Evolutionary conservation across 1,140 invertebrate species (phyloP).

Genomic region (Parasteatoda tepidariorum): DNA sequence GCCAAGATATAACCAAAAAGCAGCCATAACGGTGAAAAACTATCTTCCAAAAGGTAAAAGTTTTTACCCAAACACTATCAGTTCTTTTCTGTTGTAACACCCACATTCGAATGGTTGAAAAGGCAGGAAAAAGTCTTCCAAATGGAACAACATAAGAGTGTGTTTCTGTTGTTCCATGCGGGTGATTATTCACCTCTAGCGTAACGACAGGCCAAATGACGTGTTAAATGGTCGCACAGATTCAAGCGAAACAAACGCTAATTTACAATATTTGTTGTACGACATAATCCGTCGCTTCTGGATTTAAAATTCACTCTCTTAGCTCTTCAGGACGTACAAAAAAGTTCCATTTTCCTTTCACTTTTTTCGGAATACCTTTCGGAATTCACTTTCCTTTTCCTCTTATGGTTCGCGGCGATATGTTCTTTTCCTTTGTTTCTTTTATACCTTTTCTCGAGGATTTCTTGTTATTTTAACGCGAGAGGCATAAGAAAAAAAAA

Average conservation of each 20-base stretch:
- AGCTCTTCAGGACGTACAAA: neutral
- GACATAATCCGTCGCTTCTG: neutral
- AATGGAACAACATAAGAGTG: neutral
- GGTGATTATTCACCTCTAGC: conserved; percentile 12
- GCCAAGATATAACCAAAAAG: too few species aligned
- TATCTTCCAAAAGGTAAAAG: too few species aligned
- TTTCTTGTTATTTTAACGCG: too few species aligned
- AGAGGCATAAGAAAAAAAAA: too few species aligned
- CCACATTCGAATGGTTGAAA: neutral
- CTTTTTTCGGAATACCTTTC: neutral
- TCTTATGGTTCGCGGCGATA: too few species aligned
- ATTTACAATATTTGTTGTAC: neutral
- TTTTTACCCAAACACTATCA: too few species aligned
- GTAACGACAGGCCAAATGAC: conserved; percentile 38
- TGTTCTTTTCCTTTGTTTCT: too few species aligned
- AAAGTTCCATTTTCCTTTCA: neutral
- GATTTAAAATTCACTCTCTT: neutral
- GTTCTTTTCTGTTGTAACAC: neutral
- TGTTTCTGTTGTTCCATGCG: conserved; percentile 33
- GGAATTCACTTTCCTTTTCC: too few species aligned
- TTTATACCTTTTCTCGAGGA: too few species aligned
- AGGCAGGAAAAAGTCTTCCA: neutral
- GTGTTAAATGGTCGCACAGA: conserved; percentile 13
- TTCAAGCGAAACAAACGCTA: conserved; percentile 30
- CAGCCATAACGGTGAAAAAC: neutral